phyloP scores from a whole-genome alignment of 23 tunicate species.

The Halocynthia aurantium region DNA sequence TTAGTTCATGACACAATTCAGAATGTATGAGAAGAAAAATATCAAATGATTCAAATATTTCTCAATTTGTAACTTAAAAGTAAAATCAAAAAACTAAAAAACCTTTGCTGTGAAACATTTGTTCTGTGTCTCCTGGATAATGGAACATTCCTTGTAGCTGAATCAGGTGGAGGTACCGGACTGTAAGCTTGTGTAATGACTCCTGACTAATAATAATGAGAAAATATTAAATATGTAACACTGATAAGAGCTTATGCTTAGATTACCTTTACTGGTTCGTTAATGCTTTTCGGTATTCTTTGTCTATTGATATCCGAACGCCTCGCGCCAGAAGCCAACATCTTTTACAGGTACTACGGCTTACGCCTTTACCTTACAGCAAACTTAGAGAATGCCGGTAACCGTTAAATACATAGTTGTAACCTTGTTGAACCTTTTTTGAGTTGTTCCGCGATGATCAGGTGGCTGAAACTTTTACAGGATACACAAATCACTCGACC shows the following conservation, averaged over 20 bases:
- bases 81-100: not conserved
- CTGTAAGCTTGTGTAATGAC: constrained; percentile 31
- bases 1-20: not conserved
- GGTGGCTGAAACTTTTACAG: too few species aligned
- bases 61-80: not conserved
- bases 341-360: too few species aligned
- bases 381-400: too few species aligned
- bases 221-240: not conserved
- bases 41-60: not conserved
- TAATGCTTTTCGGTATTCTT: too few species aligned
- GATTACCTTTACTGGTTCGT: too few species aligned
- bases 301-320: too few species aligned
- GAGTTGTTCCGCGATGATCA: too few species aligned
- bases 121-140: constrained; percentile 40
- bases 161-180: constrained; percentile 45
- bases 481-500: too few species aligned
- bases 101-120: constrained; percentile 22
- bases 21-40: not conserved
- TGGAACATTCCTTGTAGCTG: constrained; percentile 37
- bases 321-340: too few species aligned
- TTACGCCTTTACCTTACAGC: too few species aligned
- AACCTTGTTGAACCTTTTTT: too few species aligned
- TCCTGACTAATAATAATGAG: constrained; percentile 26
- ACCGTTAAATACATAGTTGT: too few species aligned
- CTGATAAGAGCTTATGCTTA: not conserved